These are phyloP conservation scores for chimpanzee (Pan troglodytes) DNA, from an alignment of 2,113 vertebrate genomes.

Conservation along the genomic window NHGRI_mPanTro3-v2.1_pri NC_072398.2:117259001-117259500, in stretches of 20 bases:
- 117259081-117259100: not conserved
- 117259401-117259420: not conserved
- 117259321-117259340: conserved; percentile 25
- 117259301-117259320: not conserved
- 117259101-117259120: not conserved
- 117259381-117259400: not conserved
- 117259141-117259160: not conserved
- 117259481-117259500: no score
- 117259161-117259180: not conserved
- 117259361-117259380: not conserved
- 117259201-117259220: not conserved
- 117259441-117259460: no score
- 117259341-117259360: not conserved
- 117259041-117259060: not conserved
- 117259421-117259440: no score
- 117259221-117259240: conserved; percentile 3
- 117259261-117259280: not conserved
- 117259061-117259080: not conserved
- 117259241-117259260: not conserved
- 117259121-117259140: no score
- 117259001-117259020: conserved; percentile 40
- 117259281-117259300: not conserved
- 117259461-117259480: no score
- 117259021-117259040: not conserved
- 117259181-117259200: not conserved